A percentile compares a stretch with the other conserved stretches of the same genome.
Conservation (phyloP, 2,113 vertebrate species). For the Channa argus region DNA sequence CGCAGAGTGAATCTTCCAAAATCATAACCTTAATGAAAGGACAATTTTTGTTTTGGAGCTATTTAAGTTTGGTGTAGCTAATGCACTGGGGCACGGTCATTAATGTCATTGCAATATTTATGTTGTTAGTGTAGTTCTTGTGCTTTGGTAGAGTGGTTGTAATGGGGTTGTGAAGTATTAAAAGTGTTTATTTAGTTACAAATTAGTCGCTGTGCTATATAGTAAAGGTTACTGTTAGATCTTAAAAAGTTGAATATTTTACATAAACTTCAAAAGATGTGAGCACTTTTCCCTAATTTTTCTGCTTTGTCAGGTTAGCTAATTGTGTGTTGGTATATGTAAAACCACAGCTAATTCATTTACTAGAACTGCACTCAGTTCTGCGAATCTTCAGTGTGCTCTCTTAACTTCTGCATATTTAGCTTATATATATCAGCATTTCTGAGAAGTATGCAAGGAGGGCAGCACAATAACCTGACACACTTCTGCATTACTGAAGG, state of each 20-base stretch:
- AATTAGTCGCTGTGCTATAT: too few relatives aligned
- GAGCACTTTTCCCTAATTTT: not conserved
- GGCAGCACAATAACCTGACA: conserved; percentile 64
- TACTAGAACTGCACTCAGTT: conserved; percentile 63
- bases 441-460: conserved; percentile 75
- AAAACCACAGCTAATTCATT: conserved; percentile 53
- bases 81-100: too few relatives aligned
- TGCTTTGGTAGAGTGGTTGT: too few relatives aligned
- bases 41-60: too few relatives aligned
- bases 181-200: too few relatives aligned
- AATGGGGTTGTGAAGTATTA: too few relatives aligned
- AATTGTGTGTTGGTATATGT: conserved; percentile 31
- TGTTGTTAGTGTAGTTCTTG: too few relatives aligned
- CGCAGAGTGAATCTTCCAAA: too few relatives aligned
- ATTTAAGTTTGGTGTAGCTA: too few relatives aligned
- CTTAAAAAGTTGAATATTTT: not conserved
- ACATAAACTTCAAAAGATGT: not conserved
- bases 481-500: conserved; percentile 66
- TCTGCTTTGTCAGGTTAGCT: conserved; percentile 38
- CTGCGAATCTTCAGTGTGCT: conserved; percentile 59
- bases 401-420: conserved; percentile 53
- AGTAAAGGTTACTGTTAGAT: not conserved
- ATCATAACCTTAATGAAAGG: too few relatives aligned
- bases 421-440: conserved; percentile 55
- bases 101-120: too few relatives aligned